Evolutionary conservation across 1,140 invertebrate species (phyloP).

Genomic region (Triops cancriformis): DNA sequence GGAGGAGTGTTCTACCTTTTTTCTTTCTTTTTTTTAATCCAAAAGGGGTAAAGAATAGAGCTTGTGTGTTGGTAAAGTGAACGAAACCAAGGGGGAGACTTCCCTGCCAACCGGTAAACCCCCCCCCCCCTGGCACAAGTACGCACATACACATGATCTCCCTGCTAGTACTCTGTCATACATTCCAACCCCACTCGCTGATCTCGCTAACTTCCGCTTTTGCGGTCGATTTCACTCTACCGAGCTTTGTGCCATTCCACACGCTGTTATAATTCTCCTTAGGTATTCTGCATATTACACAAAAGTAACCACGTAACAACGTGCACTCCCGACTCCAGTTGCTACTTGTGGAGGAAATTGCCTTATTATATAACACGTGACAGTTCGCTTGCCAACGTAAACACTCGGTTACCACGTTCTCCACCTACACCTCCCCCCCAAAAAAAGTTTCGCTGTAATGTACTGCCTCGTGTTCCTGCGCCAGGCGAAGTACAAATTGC

Average conservation of each 20-base stretch:
- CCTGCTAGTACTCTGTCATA: not conserved
- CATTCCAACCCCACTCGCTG: not conserved
- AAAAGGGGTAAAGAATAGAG: too few relatives aligned
- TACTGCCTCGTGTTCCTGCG: not conserved
- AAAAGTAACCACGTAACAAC: not conserved
- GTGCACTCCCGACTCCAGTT: not conserved
- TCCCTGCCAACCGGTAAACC: not conserved
- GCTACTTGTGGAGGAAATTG: not conserved
- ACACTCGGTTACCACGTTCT: not conserved
- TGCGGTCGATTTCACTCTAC: conserved; percentile 7
- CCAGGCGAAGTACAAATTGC: too few relatives aligned
- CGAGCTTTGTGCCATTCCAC: not conserved
- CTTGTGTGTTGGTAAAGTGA: not conserved
- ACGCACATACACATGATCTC: not conserved
- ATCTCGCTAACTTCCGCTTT: not conserved
- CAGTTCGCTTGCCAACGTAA: not conserved
- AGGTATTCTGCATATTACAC: not conserved
- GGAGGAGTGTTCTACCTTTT: too few relatives aligned
- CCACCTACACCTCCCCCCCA: not conserved
- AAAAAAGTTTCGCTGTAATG: not conserved
- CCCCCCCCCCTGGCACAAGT: not conserved
- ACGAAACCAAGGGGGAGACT: not conserved
- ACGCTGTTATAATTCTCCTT: not conserved
- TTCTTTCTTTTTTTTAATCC: too few relatives aligned
- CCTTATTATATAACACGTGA: not conserved